Evolutionary conservation across 2,113 vertebrate species (phyloP).

Genomic region (Pseudorasbora parva): DNA sequence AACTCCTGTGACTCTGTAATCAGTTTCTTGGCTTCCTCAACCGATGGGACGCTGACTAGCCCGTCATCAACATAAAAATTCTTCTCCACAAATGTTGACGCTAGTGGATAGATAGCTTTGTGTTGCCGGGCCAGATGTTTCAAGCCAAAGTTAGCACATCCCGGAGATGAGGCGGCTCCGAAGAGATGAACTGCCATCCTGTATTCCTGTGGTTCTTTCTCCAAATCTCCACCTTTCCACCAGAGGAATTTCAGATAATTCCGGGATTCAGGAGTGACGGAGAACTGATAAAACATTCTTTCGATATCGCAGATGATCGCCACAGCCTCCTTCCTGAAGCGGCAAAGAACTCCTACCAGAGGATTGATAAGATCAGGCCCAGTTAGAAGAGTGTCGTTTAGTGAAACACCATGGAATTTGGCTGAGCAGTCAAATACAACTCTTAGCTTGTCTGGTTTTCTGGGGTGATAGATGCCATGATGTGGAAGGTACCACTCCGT

Average conservation of each 20-base stretch:
- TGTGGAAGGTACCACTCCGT: not conserved
- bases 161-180: not conserved
- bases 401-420: no score
- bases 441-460: not conserved
- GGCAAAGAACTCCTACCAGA: not conserved
- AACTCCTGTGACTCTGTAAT: not conserved
- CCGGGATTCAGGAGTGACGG: not conserved
- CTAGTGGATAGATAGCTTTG: not conserved
- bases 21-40: not conserved
- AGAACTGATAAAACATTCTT: not conserved
- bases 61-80: conserved; percentile 17
- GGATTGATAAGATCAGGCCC: not conserved
- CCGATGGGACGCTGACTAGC: not conserved
- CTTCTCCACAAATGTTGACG: not conserved
- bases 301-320: not conserved
- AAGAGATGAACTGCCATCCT: no score
- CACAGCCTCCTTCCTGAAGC: not conserved
- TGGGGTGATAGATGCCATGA: not conserved
- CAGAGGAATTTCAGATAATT: conserved; percentile 7
- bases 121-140: not conserved
- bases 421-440: no score
- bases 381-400: not conserved
- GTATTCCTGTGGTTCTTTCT: not conserved
- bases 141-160: not conserved
- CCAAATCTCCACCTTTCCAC: not conserved